Percentiles rank a stretch among this genome's conserved stretches.
Evolutionary conservation across 2,888 invertebrate genomes (phyloP).

Genomic region (Limnephilus auricula): DNA sequence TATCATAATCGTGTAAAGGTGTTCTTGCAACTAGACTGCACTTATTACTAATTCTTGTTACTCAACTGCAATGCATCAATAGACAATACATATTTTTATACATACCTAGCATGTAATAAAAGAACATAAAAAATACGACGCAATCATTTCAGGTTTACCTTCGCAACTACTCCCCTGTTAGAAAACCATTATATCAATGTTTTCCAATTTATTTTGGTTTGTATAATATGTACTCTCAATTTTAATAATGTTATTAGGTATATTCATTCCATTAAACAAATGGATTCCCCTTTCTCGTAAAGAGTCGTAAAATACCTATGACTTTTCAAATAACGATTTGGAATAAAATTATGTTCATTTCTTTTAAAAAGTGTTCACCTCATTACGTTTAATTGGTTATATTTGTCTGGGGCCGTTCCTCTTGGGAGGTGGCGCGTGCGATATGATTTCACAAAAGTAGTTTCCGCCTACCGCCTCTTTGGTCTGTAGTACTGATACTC

Average conservation of each 20-base stretch:
- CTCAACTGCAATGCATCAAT: not conserved
- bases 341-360: not conserved
- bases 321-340: not conserved
- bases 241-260: not conserved
- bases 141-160: not conserved
- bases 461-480: not conserved
- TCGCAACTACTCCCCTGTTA: not conserved
- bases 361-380: constrained; percentile 25
- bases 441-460: constrained; percentile 58
- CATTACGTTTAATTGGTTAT: constrained; percentile 32
- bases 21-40: not conserved
- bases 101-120: not conserved
- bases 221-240: too few species aligned
- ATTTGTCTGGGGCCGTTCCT: constrained; percentile 54
- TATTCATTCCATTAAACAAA: not conserved
- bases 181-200: not conserved
- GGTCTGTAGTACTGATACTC: not conserved
- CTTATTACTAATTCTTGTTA: not conserved
- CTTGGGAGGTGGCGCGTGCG: constrained; percentile 64
- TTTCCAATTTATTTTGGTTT: not conserved
- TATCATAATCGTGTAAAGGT: not conserved
- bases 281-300: not conserved
- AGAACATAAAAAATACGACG: not conserved
- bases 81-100: not conserved
- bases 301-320: not conserved